Conservation (phyloP, 2,888 invertebrate genomes). For the Caenorhabditis becei region DNA sequence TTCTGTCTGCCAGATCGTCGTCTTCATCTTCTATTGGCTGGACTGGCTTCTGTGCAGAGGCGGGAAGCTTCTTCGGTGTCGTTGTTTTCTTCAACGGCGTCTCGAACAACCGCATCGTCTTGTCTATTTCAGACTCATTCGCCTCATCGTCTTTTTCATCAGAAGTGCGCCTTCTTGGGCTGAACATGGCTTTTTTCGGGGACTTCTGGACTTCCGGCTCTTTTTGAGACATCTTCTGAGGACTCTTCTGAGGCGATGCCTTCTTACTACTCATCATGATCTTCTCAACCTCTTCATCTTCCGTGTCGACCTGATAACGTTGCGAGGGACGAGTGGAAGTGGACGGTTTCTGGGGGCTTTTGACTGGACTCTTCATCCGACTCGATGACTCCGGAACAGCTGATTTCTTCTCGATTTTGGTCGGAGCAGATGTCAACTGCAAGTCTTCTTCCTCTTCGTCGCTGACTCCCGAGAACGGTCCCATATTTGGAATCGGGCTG, state of each 20-base stretch:
- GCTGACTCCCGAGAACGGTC: neutral
- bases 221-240: neutral
- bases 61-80: neutral
- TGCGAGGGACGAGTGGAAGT: neutral
- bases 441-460: neutral
- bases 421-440: no score
- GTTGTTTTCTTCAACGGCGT: neutral
- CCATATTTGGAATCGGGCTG: neutral
- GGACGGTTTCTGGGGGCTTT: neutral
- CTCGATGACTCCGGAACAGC: no score
- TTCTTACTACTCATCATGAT: neutral
- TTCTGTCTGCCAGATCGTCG: constrained; percentile 8
- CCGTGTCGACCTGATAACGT: neutral
- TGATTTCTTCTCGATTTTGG: no score
- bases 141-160: constrained; percentile 2
- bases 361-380: neutral
- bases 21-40: neutral
- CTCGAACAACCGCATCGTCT: neutral
- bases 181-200: neutral
- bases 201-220: constrained; percentile 2
- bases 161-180: neutral
- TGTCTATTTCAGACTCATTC: neutral
- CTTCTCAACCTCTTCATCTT: neutral
- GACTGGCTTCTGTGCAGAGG: neutral
- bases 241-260: neutral